phyloP scores from a whole-genome alignment of 2,113 vertebrate genomes.

The Chauna torquata region DNA sequence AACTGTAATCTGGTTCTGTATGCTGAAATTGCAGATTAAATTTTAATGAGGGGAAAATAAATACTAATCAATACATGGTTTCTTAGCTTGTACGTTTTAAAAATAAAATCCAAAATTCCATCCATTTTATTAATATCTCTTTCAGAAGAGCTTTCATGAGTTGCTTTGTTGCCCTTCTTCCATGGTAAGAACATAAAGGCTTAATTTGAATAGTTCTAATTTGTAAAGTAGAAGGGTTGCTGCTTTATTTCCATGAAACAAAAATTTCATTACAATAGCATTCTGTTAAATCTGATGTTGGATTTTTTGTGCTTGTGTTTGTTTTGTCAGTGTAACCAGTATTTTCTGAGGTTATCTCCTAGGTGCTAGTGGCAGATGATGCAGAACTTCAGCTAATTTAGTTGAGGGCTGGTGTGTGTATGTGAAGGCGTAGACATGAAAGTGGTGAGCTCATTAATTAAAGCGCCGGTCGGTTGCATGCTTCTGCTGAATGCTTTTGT shows the following conservation, averaged over 20 bases:
- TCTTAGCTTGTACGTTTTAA: neutral
- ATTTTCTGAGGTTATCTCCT: neutral
- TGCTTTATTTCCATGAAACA: neutral
- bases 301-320: neutral
- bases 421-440: neutral
- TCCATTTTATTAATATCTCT: neutral
- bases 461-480: neutral
- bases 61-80: neutral
- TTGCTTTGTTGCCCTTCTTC: neutral
- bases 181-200: neutral
- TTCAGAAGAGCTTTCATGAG: neutral
- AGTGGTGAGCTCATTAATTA: neutral
- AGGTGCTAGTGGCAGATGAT: neutral
- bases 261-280: neutral
- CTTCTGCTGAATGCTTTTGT: neutral
- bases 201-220: neutral
- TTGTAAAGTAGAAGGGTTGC: neutral
- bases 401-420: neutral
- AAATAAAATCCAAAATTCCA: neutral
- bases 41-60: neutral
- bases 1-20: neutral
- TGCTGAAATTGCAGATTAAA: neutral
- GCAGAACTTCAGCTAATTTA: neutral
- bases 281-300: neutral
- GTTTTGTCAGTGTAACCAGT: neutral